Evolutionary conservation across 2,113 vertebrate genomes (phyloP), one percentile per base, ranked within the genome.

Genomic region (Lepisosteus oculatus): DNA sequence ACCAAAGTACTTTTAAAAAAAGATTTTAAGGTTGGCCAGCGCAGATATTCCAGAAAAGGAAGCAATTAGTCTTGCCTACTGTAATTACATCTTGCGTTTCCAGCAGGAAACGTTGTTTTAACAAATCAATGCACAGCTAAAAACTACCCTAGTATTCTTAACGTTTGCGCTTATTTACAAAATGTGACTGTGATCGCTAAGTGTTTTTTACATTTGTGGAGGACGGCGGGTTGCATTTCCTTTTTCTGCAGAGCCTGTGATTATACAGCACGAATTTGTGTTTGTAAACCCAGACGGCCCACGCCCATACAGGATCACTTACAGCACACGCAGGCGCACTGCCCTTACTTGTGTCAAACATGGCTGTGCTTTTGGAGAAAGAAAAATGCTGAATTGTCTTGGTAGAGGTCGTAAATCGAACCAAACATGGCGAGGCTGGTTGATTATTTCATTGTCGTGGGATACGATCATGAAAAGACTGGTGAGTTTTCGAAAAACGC

Each of bases 391-490:
- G 94, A 97, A 89, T 87, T 85, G 86, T 90, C 83, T 84, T 84
- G 89, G 79, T 82, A 83, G 81, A 82, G 78, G 43, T 88, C 82
- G 79, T 83, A 83, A 85, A 87, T 89, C 84, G 72, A 76, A 85
- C 81, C 84, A 92, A 92, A 90, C 88, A 98, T 97, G 96, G 94
- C 95, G 56, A 92, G 96, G 88, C 87, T 98, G 89, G 96, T 94
- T 55, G 96, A 98, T 85, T 98, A 98, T 84, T 96, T 98, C 80
- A 93, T 93, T 76, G 93, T 98, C 79, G 96, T 97, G 82, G 96
- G 95, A 89, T 96, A 96, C 81, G 96, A 97, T 80, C 93, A 93
- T 41, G 95, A 96, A 79, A 97, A 98, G 91, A 86, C 94, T 79
- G 95, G 95, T 97, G 90, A 92, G 94, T 91, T 51, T 62, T 70